Evolutionary conservation across 1,140 invertebrate species (phyloP).

Genomic region (Arion vulgaris): DNA sequence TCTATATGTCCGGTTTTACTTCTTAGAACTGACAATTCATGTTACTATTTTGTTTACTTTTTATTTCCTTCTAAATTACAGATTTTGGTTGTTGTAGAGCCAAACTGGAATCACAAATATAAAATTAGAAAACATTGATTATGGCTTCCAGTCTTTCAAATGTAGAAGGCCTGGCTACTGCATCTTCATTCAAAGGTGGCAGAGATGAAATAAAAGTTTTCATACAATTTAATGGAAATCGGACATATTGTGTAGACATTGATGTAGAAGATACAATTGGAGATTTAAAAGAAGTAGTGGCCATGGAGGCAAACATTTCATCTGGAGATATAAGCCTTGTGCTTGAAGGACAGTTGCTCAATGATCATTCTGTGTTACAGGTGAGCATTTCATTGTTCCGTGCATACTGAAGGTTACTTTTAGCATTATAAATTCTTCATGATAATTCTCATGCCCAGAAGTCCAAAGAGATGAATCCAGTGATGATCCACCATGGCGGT

Average conservation of each 20-base stretch:
- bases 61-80: too few species aligned
- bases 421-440: too few species aligned
- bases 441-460: too few species aligned
- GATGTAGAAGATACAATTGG: not conserved
- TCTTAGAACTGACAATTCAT: too few species aligned
- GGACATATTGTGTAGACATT: not conserved
- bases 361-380: not conserved
- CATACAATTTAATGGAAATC: slow-evolving; percentile 10
- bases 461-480: too few species aligned
- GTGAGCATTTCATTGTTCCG: not conserved
- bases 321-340: slow-evolving; percentile 14
- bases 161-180: not conserved
- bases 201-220: not conserved
- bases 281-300: slow-evolving; percentile 25
- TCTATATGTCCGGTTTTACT: too few species aligned
- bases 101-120: not conserved
- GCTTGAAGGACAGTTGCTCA: slow-evolving; percentile 19
- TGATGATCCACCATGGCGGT: too few species aligned
- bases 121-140: not conserved
- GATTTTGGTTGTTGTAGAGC: too few species aligned
- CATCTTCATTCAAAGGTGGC: not conserved
- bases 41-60: too few species aligned
- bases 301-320: slow-evolving; percentile 5
- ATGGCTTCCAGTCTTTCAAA: slow-evolving; percentile 8
- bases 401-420: too few species aligned